Base-by-base conservation (phyloP, 2,888 invertebrate species). In the Thera britannica region DNA sequence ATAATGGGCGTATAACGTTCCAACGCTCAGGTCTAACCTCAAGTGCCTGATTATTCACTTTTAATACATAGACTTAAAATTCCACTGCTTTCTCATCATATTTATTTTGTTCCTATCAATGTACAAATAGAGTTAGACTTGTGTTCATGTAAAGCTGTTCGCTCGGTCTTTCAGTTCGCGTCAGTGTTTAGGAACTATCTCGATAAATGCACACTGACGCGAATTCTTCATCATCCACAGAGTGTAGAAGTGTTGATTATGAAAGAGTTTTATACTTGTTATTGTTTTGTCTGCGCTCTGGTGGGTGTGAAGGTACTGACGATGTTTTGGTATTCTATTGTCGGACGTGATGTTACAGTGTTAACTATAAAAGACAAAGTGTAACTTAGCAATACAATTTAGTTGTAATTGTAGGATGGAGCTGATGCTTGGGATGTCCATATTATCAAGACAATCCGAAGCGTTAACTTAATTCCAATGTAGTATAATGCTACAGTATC, bases 191-290 rank as follows among this genome's bases (percentile, higher is more conserved):
- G 44, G 44, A 46, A 7, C 2, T 34, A 7, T 8, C 52, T 12
- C 49, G 51, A 52, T 34, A 52, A 34, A 52, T 34, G 12, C 55
- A 36, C 59, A 65, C 57, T 61, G 56, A 57, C 48, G 61, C 57
- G 57, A 57, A 48, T 9, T 58, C 62, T 58, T 67, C 44, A 52
- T 23, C 41, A 58, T 55, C 62, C 58, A 55, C 62, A 62, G 67
- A 67, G 62, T 62, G 62, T 36, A 62, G 58, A 61, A 35, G 44
- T 52, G 70, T 70, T 70, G 66, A 66, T 70, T 66, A 62, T 69
- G 9, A 56, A 60, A 70, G 66, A 66, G 63, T 63, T 66, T 64
- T 62, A 60, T 51, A 68, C 58, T 61, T 70, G 66, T 70, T 70
- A 70, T 63, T 66, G 63, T 64, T 63, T 70, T 60, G 8, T 51